A percentile compares a stretch with the other conserved stretches of the same genome.
These are phyloP conservation scores for Labroides dimidiatus DNA, from an alignment of 2,797 vertebrate species.

Conservation along the genomic window DNA sequence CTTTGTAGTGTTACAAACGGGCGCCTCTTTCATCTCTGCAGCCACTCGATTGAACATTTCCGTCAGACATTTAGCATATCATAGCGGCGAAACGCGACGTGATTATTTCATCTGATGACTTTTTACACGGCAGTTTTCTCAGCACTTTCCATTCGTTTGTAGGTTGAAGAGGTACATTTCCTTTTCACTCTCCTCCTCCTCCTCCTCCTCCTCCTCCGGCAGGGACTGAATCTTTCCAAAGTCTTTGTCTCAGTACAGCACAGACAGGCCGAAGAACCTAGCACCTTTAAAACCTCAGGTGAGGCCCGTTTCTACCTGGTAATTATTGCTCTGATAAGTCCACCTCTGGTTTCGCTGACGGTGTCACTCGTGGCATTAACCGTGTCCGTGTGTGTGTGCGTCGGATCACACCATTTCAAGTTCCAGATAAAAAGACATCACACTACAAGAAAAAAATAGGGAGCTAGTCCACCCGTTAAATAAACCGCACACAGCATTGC, in stretches of 20 bases:
- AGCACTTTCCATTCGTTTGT: constrained; percentile 34
- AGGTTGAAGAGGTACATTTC: constrained; percentile 54
- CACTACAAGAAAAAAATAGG: constrained; percentile 46
- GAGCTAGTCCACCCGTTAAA: constrained; percentile 45
- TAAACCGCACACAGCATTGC: constrained; percentile 63
- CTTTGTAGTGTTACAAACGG: constrained; percentile 44
- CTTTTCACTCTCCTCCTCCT: constrained; percentile 17
- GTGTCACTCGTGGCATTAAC: constrained; percentile 52
- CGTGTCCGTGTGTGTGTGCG: constrained; percentile 53
- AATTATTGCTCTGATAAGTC: constrained; percentile 88
- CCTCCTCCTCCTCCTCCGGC: constrained; percentile 4
- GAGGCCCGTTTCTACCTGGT: constrained; percentile 76
- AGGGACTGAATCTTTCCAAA: constrained; percentile 61
- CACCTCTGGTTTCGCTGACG: constrained; percentile 47
- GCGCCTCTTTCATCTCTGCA: constrained; percentile 48
- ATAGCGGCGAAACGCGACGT: constrained; percentile 46
- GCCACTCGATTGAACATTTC: constrained; percentile 38
- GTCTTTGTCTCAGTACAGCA: constrained; percentile 56
- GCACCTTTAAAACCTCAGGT: constrained; percentile 79
- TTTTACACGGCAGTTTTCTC: constrained; percentile 47
- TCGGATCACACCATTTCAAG: constrained; percentile 65
- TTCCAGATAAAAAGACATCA: constrained; percentile 64
- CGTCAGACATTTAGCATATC: constrained; percentile 55
- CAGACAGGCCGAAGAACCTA: constrained; percentile 70
- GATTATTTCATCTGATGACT: constrained; percentile 60